A percentile compares a stretch with the other conserved stretches of the same genome.
Evolutionary conservation across 2,113 vertebrate genomes (phyloP).

Genomic region (Nerophis ophidion): DNA sequence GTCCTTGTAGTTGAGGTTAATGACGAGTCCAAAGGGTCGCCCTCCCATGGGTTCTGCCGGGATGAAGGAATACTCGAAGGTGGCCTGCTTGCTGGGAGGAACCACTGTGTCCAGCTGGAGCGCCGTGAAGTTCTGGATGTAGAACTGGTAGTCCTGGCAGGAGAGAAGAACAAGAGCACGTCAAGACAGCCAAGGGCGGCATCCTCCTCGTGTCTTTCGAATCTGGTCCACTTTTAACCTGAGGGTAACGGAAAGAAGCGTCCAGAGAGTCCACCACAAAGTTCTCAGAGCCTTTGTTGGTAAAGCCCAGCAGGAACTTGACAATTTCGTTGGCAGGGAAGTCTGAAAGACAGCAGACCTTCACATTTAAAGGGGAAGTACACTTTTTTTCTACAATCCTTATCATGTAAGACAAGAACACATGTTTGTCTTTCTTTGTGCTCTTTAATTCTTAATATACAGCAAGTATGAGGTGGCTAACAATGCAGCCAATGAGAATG

Average conservation of each 20-base stretch:
- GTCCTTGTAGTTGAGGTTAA: slow-evolving; percentile 98
- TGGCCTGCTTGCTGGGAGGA: slow-evolving; percentile 86
- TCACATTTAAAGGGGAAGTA: too few species aligned
- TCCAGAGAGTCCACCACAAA: slow-evolving; percentile 92
- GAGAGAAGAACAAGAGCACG: rapidly evolving
- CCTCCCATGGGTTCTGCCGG: slow-evolving; percentile 97
- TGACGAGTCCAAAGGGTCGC: slow-evolving; percentile 90
- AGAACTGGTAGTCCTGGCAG: slow-evolving; percentile 89
- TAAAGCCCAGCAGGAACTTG: slow-evolving; percentile 96
- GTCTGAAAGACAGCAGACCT: slow-evolving; percentile 65
- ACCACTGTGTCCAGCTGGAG: slow-evolving; percentile 85
- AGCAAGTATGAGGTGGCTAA: too few species aligned
- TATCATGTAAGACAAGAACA: background rate
- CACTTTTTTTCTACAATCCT: too few species aligned
- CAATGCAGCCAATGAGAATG: too few species aligned
- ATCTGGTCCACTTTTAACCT: slow-evolving; percentile 48
- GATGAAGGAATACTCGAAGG: slow-evolving; percentile 98
- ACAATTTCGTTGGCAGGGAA: slow-evolving; percentile 97
- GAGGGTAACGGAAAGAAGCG: slow-evolving; percentile 96
- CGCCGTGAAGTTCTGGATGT: slow-evolving; percentile 98
- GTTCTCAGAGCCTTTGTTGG: slow-evolving; percentile 89
- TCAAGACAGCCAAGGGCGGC: too few species aligned
- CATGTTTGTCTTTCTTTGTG: too few species aligned
- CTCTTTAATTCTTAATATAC: too few species aligned
- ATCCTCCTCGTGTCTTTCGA: background rate